Percentiles rank a stretch among this genome's conserved stretches.
Conservation (phyloP, 2,113 vertebrate genomes). For the Zonotrichia leucophrys region DNA sequence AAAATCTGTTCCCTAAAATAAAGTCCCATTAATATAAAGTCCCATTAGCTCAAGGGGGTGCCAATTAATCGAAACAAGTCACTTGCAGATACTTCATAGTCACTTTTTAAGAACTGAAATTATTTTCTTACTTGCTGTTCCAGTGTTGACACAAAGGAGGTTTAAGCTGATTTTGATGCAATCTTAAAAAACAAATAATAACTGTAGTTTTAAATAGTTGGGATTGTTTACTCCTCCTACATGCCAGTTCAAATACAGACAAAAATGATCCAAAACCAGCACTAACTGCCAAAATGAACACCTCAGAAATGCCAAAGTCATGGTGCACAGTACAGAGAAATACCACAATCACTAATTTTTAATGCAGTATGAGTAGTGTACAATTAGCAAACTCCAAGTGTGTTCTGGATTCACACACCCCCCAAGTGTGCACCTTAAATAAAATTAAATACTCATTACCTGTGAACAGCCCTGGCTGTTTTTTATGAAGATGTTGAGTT, state of each 20-base stretch:
- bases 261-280: neutral
- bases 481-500: neutral
- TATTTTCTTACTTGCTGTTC: neutral
- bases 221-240: neutral
- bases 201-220: conserved; percentile 13
- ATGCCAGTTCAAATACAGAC: neutral
- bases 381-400: neutral
- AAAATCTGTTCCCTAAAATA: neutral
- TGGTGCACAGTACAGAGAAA: neutral
- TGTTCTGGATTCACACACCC: neutral
- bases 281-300: neutral
- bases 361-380: accelerated
- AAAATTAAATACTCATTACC: neutral
- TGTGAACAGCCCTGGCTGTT: neutral
- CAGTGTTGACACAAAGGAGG: neutral
- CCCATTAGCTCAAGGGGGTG: neutral
- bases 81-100: neutral
- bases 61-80: neutral
- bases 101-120: neutral
- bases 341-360: neutral
- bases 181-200: neutral
- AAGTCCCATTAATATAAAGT: neutral
- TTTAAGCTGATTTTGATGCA: conserved; percentile 20
- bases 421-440: neutral
- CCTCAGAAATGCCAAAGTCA: neutral